Evolutionary conservation across 2,888 invertebrate genomes (phyloP).

Genomic region (Hypercompe scribonia): DNA sequence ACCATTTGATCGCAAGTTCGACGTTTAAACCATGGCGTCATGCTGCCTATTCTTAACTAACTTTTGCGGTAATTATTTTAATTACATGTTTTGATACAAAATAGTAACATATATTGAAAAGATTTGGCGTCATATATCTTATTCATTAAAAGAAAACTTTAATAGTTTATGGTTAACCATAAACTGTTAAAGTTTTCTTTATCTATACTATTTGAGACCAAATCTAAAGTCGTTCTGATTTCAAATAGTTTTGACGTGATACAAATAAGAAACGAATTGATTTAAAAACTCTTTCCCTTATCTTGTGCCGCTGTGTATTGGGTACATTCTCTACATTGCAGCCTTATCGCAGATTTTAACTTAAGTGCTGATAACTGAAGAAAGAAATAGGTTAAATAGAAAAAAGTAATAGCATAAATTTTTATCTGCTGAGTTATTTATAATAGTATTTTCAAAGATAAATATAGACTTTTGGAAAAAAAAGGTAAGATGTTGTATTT

Average conservation of each 20-base stretch:
- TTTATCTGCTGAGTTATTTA: neutral
- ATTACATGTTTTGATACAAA: neutral
- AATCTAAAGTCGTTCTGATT: neutral
- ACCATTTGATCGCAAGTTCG: no score
- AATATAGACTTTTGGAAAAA: neutral
- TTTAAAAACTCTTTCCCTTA: neutral
- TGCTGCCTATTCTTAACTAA: neutral
- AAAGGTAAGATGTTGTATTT: no score
- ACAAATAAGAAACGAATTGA: neutral
- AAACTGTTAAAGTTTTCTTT: neutral
- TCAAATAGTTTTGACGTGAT: neutral
- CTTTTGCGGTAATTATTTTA: neutral
- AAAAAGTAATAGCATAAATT: neutral
- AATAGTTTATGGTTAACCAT: neutral
- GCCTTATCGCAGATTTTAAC: neutral
- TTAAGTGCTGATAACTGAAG: slow-evolving; percentile 12
- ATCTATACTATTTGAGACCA: neutral
- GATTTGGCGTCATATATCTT: no score
- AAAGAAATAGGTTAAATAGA: neutral
- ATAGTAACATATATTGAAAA: neutral
- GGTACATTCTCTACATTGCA: slow-evolving; percentile 5
- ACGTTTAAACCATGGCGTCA: no score
- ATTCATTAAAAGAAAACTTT: neutral
- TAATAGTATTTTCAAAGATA: neutral
- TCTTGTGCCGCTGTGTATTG: neutral